phyloP scores from a whole-genome alignment of 2,888 invertebrate species.

The Melanostoma scalare region DNA sequence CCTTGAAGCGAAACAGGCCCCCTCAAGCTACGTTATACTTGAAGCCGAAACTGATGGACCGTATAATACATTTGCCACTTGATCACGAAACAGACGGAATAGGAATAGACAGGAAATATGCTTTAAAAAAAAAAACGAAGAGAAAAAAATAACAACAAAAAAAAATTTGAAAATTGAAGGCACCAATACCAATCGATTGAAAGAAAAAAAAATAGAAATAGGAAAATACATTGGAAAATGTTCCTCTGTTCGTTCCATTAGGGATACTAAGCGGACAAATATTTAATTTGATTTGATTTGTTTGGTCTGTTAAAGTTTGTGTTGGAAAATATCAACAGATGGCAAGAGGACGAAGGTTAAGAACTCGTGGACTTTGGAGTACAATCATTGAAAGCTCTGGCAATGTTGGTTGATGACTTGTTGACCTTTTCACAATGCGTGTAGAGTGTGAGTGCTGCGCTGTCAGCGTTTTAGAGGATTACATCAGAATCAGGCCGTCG shows the following conservation, averaged over 20 bases:
- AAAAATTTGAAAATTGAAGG: not conserved
- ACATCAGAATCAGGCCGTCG: too few species aligned
- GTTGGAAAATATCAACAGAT: not conserved
- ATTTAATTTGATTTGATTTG: conserved; percentile 59
- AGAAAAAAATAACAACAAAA: not conserved
- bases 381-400: too few species aligned
- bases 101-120: conserved; percentile 48
- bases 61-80: conserved; percentile 71
- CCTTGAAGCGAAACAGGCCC: conserved; percentile 50
- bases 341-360: too few species aligned
- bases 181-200: not conserved
- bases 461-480: too few species aligned
- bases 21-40: conserved; percentile 48
- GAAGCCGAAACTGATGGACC: conserved; percentile 69
- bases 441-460: too few species aligned
- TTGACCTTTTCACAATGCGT: too few species aligned
- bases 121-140: conserved; percentile 17
- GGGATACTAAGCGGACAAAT: conserved; percentile 49
- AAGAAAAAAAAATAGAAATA: conserved; percentile 53
- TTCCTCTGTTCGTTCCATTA: conserved; percentile 45
- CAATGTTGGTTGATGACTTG: too few species aligned
- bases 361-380: too few species aligned
- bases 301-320: conserved; percentile 23
- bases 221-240: conserved; percentile 7
- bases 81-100: conserved; percentile 67